phyloP scores from a whole-genome alignment of 1,140 invertebrate genomes.

The Cylas formicarius region DNA sequence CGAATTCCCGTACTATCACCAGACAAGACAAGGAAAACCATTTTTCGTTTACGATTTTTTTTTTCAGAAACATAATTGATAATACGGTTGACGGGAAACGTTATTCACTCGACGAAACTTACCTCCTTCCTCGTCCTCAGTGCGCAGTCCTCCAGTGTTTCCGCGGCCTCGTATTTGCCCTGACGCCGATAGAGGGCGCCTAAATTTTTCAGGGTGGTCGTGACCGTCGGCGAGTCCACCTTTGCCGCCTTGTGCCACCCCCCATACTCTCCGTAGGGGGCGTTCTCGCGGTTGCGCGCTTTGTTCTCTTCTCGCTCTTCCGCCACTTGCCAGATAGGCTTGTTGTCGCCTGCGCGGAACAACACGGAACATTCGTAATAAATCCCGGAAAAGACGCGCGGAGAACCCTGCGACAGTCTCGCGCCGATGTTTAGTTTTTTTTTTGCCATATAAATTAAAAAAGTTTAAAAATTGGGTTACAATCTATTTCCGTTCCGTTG shows the following conservation, averaged over 20 bases:
- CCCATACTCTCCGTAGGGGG: conserved; percentile 89
- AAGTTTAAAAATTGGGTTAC: too few relatives aligned
- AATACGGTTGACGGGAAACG: too few relatives aligned
- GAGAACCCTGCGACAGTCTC: too few relatives aligned
- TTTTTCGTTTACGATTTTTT: too few relatives aligned
- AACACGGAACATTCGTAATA: background rate
- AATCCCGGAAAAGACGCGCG: background rate
- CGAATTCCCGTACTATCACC: too few relatives aligned
- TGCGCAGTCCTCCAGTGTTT: conserved; percentile 96
- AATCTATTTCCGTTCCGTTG: too few relatives aligned
- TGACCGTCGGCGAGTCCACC: conserved; percentile 95
- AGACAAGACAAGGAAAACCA: too few relatives aligned
- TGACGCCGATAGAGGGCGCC: conserved; percentile 94
- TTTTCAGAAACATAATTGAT: too few relatives aligned
- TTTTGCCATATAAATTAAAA: too few relatives aligned
- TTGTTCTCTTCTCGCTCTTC: conserved; percentile 96
- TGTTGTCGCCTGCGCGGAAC: conserved; percentile 74
- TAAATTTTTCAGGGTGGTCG: conserved; percentile 94
- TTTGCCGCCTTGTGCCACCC: conserved; percentile 99
- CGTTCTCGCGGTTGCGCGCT: conserved; percentile 83
- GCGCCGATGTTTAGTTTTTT: too few relatives aligned
- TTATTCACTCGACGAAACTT: conserved; percentile 27
- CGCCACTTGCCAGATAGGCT: conserved; percentile 99
- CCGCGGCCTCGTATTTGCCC: conserved; percentile 98
- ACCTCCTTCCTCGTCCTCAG: conserved; percentile 89